Conservation (phyloP, 2,113 vertebrate genomes). For the Marcusenius ussheri region DNA sequence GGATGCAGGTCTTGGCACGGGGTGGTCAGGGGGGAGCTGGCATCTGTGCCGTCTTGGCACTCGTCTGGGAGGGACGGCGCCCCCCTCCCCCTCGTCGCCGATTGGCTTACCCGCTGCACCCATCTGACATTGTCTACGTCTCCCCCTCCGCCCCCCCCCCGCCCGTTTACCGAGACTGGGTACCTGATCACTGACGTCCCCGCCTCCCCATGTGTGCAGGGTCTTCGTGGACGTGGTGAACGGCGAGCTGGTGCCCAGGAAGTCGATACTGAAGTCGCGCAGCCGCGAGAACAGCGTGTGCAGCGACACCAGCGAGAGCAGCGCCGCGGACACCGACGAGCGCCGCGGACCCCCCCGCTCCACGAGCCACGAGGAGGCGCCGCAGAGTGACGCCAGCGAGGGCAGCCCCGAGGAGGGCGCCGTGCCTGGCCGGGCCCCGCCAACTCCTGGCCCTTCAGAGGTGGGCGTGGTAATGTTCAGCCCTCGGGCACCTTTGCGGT, state of each 20-base stretch:
- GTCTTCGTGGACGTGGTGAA: constrained; percentile 93
- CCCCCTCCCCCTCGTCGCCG: constrained; percentile 26
- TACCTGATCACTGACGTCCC: background rate
- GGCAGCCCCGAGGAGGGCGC: constrained; percentile 61
- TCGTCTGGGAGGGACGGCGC: constrained; percentile 37
- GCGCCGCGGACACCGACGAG: constrained; percentile 77
- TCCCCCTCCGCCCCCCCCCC: background rate
- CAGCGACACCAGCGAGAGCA: constrained; percentile 79
- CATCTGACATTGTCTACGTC: background rate
- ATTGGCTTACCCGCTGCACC: constrained; percentile 17
- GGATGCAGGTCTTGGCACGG: constrained; percentile 68
- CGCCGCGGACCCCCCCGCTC: constrained; percentile 64
- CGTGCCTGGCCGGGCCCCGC: constrained; percentile 41
- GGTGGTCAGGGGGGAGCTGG: constrained; percentile 71
- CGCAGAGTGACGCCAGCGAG: constrained; percentile 55
- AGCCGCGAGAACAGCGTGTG: constrained; percentile 97
- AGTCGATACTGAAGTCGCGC: constrained; percentile 94
- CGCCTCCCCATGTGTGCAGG: constrained; percentile 47
- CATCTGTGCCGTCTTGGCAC: constrained; percentile 71
- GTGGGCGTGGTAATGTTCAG: background rate
- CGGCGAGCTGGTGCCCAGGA: constrained; percentile 77
- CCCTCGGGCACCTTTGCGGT: background rate
- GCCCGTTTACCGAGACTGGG: background rate
- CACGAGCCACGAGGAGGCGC: constrained; percentile 39
- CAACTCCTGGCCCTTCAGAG: constrained; percentile 42